phyloP scores from a whole-genome alignment of 2,113 vertebrate genomes.

The Coryphaenoides rupestris region DNA sequence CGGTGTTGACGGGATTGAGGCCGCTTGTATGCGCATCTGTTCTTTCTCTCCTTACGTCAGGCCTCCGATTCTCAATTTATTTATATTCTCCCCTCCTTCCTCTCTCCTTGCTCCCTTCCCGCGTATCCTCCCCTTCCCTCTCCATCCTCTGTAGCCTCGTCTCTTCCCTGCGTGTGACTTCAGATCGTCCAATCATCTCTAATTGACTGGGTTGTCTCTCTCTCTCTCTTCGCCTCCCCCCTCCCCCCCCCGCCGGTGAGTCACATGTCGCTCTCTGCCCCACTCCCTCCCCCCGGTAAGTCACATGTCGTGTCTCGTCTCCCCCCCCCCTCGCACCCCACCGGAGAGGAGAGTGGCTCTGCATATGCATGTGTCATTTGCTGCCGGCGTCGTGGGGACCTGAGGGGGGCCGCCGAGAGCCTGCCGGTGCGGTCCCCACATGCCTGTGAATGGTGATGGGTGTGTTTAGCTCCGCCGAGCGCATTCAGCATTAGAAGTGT shows the following conservation, averaged over 20 bases:
- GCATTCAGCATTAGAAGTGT: too few species aligned
- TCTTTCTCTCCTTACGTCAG: slow-evolving; percentile 2
- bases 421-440: not conserved
- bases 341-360: not conserved
- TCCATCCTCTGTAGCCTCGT: not conserved
- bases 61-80: not conserved
- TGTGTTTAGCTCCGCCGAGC: too few species aligned
- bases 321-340: slow-evolving; percentile 22
- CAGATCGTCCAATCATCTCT: slow-evolving; percentile 17
- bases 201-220: slow-evolving; percentile 16
- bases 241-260: slow-evolving; percentile 14
- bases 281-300: slow-evolving; percentile 12
- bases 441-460: not conserved
- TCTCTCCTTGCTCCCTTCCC: not conserved
- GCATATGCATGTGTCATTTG: slow-evolving; percentile 15
- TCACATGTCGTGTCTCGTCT: slow-evolving; percentile 31
- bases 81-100: not conserved
- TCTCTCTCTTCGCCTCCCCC: slow-evolving; percentile 1
- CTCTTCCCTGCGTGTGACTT: slow-evolving; percentile 4
- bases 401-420: not conserved
- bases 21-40: not conserved
- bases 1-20: not conserved
- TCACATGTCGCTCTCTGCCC: slow-evolving; percentile 23
- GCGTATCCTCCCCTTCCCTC: not conserved
- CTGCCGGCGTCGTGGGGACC: not conserved